Base-by-base conservation (phyloP, 1,140 invertebrate species). In the Lepidurus couesii region DNA sequence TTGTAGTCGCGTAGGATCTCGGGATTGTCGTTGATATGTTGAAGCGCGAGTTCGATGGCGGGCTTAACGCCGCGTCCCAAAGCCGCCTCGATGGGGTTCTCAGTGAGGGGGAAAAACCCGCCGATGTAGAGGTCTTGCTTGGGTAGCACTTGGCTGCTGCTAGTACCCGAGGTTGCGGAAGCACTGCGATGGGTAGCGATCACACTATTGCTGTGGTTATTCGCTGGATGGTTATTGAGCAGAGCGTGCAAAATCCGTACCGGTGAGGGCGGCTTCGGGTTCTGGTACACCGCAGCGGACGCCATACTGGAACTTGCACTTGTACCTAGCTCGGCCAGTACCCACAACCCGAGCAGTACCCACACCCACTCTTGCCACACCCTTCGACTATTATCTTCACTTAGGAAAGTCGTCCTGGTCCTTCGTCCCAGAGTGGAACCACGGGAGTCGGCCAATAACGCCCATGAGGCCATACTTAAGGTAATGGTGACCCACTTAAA, bases 1-100 rank as follows among this genome's bases (percentile, higher is more conserved):
- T 93, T 88, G 85, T 96, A 95, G 85, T 95, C 94, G 76, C 91
- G 88, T 11, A 97, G 87, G 73, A 97, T 90, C 42, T 88, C 88
- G 43, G 92, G 91, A 83, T 94, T 92, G 82, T 95, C 92, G 86
- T 97, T 97, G 84, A 97, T 95, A 86, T 97, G 94, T 82, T 95
- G 92, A 78, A 97, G 88, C 77, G 95, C 95, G 80, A 97, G 86
- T 84, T 95, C 93, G 24, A 96, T 94, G 80, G 95, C 95, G 3
- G 95, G 95, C 91, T 96, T 93, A 6, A 97, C 95, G 13, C 95
- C 95, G 42, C 93, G 90, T 75, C 95, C 95, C 85, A 91, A 82
- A n/a, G 86, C 82, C 83, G 86, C 82, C 85, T 86, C 82, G 84
- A 87, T 76, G 24, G 94, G 91, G 74, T 92, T 92, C 82, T 88